Evolutionary conservation across 2,113 vertebrate genomes (phyloP).

Genomic region (Hippoglossus stenolepis): DNA sequence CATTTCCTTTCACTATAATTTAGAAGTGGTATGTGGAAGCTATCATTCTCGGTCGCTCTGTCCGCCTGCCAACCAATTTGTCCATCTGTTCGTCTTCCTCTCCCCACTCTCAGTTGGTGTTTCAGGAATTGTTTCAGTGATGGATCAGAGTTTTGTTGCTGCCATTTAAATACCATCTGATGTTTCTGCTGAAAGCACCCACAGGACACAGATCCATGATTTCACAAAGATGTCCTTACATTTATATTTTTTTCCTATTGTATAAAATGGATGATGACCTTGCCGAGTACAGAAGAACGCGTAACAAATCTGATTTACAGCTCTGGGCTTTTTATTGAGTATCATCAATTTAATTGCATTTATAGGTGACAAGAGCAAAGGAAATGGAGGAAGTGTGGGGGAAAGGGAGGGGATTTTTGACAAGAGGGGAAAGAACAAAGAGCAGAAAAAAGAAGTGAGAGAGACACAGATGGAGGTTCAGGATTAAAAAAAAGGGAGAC

Average conservation of each 20-base stretch:
- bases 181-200: constrained; percentile 6
- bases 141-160: constrained; percentile 19
- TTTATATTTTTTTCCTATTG: not conserved
- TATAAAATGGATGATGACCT: not conserved
- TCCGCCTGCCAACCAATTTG: constrained; percentile 44
- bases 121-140: constrained; percentile 12
- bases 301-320: constrained; percentile 21
- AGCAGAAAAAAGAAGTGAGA: not conserved
- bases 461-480: constrained; percentile 33
- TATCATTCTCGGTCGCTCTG: constrained; percentile 49
- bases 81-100: constrained; percentile 61
- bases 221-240: not conserved
- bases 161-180: constrained; percentile 39
- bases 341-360: constrained; percentile 15
- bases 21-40: constrained; percentile 58
- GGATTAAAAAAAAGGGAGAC: constrained; percentile 11
- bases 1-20: constrained; percentile 67
- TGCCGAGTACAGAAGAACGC: not conserved
- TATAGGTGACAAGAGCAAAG: not conserved
- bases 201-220: constrained; percentile 5
- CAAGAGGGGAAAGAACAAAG: constrained; percentile 13
- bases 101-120: constrained; percentile 6
- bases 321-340: not conserved
- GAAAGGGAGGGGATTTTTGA: not conserved
- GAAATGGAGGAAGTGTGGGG: not conserved